Evolutionary conservation across 2,113 vertebrate genomes (phyloP).

Genomic region (Eclectus roratus): DNA sequence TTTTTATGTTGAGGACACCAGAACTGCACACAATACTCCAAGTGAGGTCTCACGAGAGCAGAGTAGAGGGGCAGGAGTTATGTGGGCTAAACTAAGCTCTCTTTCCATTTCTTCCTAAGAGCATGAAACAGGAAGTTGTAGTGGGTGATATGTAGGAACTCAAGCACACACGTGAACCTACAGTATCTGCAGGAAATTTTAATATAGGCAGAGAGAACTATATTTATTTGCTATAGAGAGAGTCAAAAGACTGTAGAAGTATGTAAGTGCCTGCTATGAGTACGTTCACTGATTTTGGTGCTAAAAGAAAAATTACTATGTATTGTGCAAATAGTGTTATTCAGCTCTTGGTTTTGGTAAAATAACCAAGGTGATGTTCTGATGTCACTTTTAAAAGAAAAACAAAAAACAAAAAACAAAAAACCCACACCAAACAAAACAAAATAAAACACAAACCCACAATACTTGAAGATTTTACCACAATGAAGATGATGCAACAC

Average conservation of each 20-base stretch:
- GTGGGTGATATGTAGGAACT: neutral
- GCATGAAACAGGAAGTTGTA: neutral
- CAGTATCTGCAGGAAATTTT: neutral
- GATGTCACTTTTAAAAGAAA: neutral
- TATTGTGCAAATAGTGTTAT: neutral
- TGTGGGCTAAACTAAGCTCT: neutral
- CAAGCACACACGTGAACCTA: neutral
- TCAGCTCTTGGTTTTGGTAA: neutral
- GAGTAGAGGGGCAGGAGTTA: neutral
- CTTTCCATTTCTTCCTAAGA: neutral
- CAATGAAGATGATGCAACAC: neutral
- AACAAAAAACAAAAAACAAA: neutral
- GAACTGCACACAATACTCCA: too few species aligned
- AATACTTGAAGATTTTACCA: neutral
- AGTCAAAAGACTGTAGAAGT: neutral
- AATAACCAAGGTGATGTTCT: neutral
- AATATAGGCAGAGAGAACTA: neutral
- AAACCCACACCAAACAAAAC: neutral
- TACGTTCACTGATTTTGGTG: neutral
- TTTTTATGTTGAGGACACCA: too few species aligned
- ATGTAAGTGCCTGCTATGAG: neutral
- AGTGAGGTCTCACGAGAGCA: too few species aligned
- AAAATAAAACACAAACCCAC: neutral
- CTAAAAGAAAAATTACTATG: neutral
- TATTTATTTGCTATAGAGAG: neutral